Evolutionary conservation across 2,797 vertebrate genomes (phyloP).

Genomic region (Semaprochilodus insignis): DNA sequence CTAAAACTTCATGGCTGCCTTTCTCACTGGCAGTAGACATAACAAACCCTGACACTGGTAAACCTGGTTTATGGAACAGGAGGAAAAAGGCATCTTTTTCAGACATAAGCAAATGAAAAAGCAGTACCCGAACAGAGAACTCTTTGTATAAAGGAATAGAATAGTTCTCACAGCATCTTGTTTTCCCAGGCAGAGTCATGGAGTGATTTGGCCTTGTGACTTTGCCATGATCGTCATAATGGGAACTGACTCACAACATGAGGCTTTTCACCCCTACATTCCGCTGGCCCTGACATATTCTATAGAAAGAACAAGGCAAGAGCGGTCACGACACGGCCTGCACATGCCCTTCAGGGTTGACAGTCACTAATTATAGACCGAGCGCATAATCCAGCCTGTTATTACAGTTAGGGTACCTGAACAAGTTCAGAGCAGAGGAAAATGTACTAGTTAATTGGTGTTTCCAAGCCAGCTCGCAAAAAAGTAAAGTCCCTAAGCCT

Average conservation of each 20-base stretch:
- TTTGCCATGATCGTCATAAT: conserved; percentile 66
- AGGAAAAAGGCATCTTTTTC: conserved; percentile 23
- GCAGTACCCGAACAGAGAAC: conserved; percentile 42
- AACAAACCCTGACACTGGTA: not conserved
- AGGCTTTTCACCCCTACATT: conserved; percentile 62
- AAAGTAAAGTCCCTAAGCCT: conserved; percentile 54
- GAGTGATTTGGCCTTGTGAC: conserved; percentile 72
- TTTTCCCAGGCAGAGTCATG: conserved; percentile 45
- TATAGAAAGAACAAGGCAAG: conserved; percentile 33
- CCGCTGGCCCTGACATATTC: conserved; percentile 28
- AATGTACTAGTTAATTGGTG: not conserved
- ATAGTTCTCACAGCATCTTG: conserved; percentile 47
- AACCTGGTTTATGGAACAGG: not conserved
- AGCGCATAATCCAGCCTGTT: not conserved
- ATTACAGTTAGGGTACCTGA: not conserved
- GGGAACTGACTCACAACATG: conserved; percentile 58
- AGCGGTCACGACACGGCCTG: not conserved
- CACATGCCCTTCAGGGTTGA: not conserved
- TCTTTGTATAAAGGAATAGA: conserved; percentile 45
- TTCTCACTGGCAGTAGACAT: not conserved
- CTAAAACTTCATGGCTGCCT: not conserved
- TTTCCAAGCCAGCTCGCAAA: not conserved
- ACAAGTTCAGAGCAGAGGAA: not conserved
- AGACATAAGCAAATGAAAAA: conserved; percentile 27
- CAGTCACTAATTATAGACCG: conserved; percentile 1